phyloP scores from a whole-genome alignment of 2,113 vertebrate species.

The Mustela lutreola region DNA sequence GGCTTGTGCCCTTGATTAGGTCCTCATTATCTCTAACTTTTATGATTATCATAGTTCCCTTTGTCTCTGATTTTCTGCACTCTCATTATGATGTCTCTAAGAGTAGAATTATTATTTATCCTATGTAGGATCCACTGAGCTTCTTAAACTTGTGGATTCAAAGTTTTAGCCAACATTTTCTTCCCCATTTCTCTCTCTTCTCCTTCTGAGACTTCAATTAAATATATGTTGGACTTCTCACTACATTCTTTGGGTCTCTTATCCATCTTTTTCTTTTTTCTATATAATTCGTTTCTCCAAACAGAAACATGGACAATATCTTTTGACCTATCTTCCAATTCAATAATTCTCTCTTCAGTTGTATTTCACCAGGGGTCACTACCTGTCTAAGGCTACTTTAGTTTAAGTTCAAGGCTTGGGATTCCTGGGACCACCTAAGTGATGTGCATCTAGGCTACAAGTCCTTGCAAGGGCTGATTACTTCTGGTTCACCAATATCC shows the following conservation, averaged over 20 bases:
- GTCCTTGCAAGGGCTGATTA: neutral
- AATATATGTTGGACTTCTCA: neutral
- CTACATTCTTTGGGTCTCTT: neutral
- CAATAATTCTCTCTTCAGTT: slow-evolving; percentile 8
- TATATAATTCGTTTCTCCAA: neutral
- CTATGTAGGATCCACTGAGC: neutral
- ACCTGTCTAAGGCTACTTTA: neutral
- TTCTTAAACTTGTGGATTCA: neutral
- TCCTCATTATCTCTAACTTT: neutral
- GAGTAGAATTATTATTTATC: neutral
- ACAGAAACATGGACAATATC: neutral
- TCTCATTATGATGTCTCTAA: neutral
- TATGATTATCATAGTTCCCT: neutral
- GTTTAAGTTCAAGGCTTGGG: neutral
- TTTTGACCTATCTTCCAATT: slow-evolving; percentile 8
- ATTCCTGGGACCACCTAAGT: neutral
- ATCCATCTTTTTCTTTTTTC: neutral
- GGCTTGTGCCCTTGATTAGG: neutral
- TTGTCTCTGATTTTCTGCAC: slow-evolving; percentile 7
- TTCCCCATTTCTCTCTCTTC: neutral
- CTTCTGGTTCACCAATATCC: neutral
- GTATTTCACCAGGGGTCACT: neutral
- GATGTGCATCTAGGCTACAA: neutral
- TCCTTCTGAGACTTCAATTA: neutral
- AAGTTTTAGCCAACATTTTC: neutral